Percentiles rank a stretch among this genome's conserved stretches.
phyloP scores from a whole-genome alignment of 2,797 vertebrate genomes.

The Emydoidea blandingii region DNA sequence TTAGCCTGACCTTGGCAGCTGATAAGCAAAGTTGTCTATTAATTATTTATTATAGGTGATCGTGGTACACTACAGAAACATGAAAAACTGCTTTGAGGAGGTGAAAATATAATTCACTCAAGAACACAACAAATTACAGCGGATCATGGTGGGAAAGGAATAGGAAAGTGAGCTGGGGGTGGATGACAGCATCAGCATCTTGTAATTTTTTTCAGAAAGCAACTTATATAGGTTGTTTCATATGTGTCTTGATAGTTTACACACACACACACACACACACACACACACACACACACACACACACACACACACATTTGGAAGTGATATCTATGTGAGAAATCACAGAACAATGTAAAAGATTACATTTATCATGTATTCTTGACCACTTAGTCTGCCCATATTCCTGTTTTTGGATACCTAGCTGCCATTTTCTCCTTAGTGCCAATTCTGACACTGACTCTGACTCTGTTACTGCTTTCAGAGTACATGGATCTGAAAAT shows the following conservation, averaged over 20 bases:
- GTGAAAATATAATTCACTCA: neutral
- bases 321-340: neutral
- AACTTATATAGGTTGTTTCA: neutral
- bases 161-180: neutral
- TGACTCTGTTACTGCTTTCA: neutral
- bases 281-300: neutral
- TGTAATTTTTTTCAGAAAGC: neutral
- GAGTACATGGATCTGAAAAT: neutral
- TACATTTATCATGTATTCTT: neutral
- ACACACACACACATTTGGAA: neutral
- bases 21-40: slow-evolving; percentile 20
- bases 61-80: neutral
- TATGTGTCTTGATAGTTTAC: neutral
- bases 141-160: neutral
- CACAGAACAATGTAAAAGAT: neutral
- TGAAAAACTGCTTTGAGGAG: neutral
- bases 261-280: neutral
- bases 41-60: neutral
- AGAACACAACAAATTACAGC: neutral
- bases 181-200: neutral
- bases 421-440: neutral
- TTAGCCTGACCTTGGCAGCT: neutral
- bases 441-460: neutral
- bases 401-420: neutral
- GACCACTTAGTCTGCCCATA: neutral